A percentile compares a stretch with the other conserved stretches of the same genome.
These are phyloP conservation scores for Notothenia rossii DNA, from an alignment of 2,113 vertebrate species.

Conservation along the genomic window DNA sequence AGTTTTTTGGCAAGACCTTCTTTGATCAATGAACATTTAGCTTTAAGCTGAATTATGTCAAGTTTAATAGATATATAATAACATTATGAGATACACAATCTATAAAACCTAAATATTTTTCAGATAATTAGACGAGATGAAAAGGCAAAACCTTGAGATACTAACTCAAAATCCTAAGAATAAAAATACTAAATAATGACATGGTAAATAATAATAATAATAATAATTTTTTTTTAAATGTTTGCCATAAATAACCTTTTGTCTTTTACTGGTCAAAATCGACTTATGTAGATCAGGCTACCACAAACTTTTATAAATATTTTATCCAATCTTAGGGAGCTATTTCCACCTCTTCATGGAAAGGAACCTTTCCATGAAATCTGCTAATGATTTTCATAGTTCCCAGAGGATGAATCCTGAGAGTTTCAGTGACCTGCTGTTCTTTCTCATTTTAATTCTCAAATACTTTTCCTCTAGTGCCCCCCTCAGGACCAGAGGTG, in stretches of 20 bases:
- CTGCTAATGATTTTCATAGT: background rate
- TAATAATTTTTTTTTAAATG: background rate
- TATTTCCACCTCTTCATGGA: background rate
- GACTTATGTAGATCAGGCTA: background rate
- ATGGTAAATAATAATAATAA: background rate
- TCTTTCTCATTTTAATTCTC: background rate
- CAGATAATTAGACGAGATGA: background rate
- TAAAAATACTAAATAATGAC: background rate
- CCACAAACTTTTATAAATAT: background rate
- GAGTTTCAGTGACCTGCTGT: background rate
- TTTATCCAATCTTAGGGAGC: too few species aligned
- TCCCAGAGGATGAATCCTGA: slow-evolving; percentile 21
- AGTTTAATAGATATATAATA: background rate
- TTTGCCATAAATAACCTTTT: background rate
- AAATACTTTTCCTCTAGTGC: slow-evolving; percentile 34
- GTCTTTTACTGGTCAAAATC: background rate
- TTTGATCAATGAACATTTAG: background rate
- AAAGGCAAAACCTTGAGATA: background rate
- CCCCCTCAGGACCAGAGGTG: slow-evolving; percentile 41
- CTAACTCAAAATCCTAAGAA: background rate
- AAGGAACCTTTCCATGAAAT: background rate
- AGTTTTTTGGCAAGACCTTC: background rate
- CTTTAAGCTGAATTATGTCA: background rate
- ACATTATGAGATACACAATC: background rate
- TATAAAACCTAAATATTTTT: background rate